Percentiles rank a stretch among this genome's conserved stretches.
These are phyloP conservation scores for Lasioglossum marginatum DNA, from an alignment of 2,888 invertebrate genomes.

Conservation along the genomic window DNA sequence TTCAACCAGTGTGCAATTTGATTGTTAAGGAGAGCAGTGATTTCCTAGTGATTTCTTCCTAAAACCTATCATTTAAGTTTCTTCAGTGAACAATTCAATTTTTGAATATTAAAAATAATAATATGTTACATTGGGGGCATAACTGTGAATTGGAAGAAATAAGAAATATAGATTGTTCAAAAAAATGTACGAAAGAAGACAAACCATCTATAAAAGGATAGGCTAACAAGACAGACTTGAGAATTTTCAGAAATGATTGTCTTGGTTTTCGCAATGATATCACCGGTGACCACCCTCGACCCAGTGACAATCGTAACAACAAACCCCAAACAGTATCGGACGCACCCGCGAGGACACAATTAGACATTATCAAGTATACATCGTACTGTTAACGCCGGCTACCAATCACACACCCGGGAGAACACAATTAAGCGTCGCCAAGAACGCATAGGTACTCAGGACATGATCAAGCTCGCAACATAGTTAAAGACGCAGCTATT, in stretches of 20 bases:
- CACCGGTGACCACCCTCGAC: not conserved
- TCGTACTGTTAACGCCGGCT: not conserved
- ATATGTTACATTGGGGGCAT: no score
- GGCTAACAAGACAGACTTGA: not conserved
- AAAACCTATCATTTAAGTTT: no score
- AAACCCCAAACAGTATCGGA: not conserved
- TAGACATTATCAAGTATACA: not conserved
- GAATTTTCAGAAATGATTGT: not conserved
- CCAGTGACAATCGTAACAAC: not conserved
- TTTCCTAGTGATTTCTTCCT: no score
- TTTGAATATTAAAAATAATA: no score
- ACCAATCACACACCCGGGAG: conserved; percentile 15
- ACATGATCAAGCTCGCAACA: conserved; percentile 9
- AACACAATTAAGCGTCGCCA: conserved; percentile 14
- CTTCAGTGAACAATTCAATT: no score
- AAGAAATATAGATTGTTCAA: not conserved
- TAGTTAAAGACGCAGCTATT: conserved; percentile 15
- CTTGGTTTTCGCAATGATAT: not conserved
- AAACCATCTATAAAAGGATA: not conserved
- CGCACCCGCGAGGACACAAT: not conserved
- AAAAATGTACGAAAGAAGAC: not conserved
- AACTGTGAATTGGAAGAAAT: no score
- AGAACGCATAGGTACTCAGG: not conserved
- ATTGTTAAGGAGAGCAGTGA: no score
- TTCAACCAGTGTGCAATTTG: no score